A percentile compares a stretch with the other conserved stretches of the same genome.
Evolutionary conservation across 2,888 invertebrate genomes (phyloP).

Genomic region (Eupeodes latifasciatus): DNA sequence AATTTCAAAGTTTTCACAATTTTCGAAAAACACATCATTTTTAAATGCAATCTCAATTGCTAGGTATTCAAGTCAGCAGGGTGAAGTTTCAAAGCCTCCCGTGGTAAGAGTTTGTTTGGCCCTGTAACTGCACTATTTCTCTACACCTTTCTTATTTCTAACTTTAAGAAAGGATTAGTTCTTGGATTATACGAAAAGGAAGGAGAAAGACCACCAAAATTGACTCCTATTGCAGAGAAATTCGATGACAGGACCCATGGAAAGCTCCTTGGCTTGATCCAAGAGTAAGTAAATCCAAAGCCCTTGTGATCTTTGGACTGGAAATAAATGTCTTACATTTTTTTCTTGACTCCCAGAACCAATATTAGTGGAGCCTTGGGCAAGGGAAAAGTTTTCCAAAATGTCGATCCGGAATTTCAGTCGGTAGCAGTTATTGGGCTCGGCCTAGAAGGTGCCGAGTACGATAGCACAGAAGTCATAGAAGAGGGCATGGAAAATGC

Average conservation of each 20-base stretch:
- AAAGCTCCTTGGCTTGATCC: constrained; percentile 82
- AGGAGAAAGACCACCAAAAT: constrained; percentile 79
- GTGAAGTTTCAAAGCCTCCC: background rate
- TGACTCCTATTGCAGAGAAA: constrained; percentile 83
- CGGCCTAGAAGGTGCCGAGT: constrained; percentile 86
- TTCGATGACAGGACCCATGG: constrained; percentile 83
- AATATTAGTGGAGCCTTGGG: constrained; percentile 79
- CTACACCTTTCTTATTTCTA: background rate
- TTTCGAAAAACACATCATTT: background rate
- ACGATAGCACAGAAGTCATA: constrained; percentile 87
- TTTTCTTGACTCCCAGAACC: constrained; percentile 30
- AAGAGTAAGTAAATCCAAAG: constrained; percentile 79
- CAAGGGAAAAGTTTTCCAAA: constrained; percentile 85
- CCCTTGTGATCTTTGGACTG: background rate
- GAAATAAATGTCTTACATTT: too few species aligned
- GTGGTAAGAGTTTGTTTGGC: constrained; percentile 15
- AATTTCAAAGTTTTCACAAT: background rate
- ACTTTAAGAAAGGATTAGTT: constrained; percentile 83
- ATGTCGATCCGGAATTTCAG: constrained; percentile 85
- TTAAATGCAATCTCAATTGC: background rate
- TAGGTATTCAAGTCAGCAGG: constrained; percentile 13
- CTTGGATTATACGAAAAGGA: constrained; percentile 84
- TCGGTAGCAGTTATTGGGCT: constrained; percentile 88
- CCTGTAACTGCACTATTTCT: too few species aligned
- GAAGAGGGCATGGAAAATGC: constrained; percentile 87